Evolutionary conservation across 2,797 vertebrate species (phyloP).

Genomic region (Microctenopoma stevenorrisi): DNA sequence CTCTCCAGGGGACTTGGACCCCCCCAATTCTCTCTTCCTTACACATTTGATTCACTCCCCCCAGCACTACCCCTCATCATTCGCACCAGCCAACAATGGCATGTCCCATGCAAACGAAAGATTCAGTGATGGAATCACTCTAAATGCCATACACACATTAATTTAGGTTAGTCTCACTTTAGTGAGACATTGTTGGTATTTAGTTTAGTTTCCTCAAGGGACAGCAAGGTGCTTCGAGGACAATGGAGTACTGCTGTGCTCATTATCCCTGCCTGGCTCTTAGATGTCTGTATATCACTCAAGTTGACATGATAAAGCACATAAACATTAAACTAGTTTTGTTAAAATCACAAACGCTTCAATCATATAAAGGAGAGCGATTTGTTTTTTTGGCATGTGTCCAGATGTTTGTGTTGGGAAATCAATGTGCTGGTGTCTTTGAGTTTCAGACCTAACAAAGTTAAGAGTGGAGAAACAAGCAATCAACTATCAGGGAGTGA

Average conservation of each 20-base stretch:
- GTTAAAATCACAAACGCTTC: conserved; percentile 29
- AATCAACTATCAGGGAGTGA: conserved; percentile 9
- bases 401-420: conserved; percentile 9
- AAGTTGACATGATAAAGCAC: conserved; percentile 31
- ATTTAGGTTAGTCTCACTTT: conserved; percentile 40
- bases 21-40: conserved; percentile 60
- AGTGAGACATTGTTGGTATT: conserved; percentile 44
- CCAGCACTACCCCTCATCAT: conserved; percentile 44
- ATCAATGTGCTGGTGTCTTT: conserved; percentile 11
- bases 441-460: background rate
- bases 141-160: conserved; percentile 47
- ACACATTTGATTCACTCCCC: conserved; percentile 47
- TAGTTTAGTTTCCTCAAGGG: conserved; percentile 38
- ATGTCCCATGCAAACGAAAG: conserved; percentile 59
- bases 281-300: conserved; percentile 35
- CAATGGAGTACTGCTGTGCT: conserved; percentile 47
- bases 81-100: conserved; percentile 57
- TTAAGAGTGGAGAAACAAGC: conserved; percentile 1
- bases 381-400: conserved; percentile 6
- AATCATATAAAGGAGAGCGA: conserved; percentile 11
- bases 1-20: conserved; percentile 78
- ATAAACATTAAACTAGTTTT: conserved; percentile 19
- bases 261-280: conserved; percentile 49
- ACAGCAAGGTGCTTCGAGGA: conserved; percentile 38
- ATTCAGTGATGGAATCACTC: conserved; percentile 34